phyloP scores from a whole-genome alignment of 1,140 invertebrate genomes.

The Temnothorax nylanderi region DNA sequence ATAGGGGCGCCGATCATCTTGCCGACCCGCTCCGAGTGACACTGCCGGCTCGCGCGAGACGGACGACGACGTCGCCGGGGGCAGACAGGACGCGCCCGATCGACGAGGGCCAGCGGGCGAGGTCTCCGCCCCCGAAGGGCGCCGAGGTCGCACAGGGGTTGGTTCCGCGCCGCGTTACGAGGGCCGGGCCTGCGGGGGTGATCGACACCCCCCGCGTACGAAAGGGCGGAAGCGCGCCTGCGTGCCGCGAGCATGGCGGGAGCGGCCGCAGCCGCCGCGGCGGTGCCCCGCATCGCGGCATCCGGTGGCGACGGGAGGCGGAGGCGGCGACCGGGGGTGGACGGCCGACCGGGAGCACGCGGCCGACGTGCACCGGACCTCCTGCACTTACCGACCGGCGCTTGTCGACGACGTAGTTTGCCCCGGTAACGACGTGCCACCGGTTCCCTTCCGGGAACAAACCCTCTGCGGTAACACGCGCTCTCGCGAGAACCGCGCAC shows the following conservation, averaged over 20 bases:
- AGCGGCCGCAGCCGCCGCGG: background rate
- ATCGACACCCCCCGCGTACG: slow-evolving; percentile 55
- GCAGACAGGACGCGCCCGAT: slow-evolving; percentile 31
- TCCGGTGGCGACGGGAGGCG: slow-evolving; percentile 22
- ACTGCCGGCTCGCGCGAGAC: slow-evolving; percentile 63
- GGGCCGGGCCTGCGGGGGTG: slow-evolving; percentile 58
- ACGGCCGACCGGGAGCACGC: slow-evolving; percentile 55
- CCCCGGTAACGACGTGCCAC: slow-evolving; percentile 76
- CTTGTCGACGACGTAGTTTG: slow-evolving; percentile 74
- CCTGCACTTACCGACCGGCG: slow-evolving; percentile 74
- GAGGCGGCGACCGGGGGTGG: slow-evolving; percentile 49
- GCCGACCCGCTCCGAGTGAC: slow-evolving; percentile 71
- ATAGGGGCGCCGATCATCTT: slow-evolving; percentile 71
- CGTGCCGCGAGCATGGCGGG: slow-evolving; percentile 45
- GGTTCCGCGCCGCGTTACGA: slow-evolving; percentile 9
- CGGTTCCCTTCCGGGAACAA: slow-evolving; percentile 74
- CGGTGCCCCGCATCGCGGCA: slow-evolving; percentile 32
- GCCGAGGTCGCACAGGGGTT: slow-evolving; percentile 42
- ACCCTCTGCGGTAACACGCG: slow-evolving; percentile 73
- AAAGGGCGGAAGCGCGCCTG: slow-evolving; percentile 66
- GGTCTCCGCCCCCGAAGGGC: slow-evolving; percentile 33
- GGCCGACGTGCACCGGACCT: slow-evolving; percentile 70
- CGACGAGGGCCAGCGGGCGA: slow-evolving; percentile 25
- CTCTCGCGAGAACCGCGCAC: slow-evolving; percentile 40
- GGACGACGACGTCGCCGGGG: slow-evolving; percentile 34